Conservation (phyloP, 2,797 vertebrate species). For the Hozukius guyotensis region DNA sequence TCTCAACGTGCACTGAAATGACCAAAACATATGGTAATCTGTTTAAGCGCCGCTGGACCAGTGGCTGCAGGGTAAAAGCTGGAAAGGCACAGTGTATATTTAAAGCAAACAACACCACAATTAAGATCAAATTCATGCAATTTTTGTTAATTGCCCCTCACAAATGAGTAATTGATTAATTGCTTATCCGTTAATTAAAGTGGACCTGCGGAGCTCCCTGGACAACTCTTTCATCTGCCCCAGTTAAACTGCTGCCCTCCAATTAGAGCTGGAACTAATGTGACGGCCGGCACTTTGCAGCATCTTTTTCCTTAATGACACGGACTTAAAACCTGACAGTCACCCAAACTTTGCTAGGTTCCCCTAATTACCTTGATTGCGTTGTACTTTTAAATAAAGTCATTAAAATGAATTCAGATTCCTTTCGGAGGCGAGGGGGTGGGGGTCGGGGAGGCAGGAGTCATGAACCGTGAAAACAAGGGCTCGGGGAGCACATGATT, state of each 20-base stretch:
- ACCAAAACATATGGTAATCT: constrained; percentile 15
- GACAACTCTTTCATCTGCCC: constrained; percentile 38
- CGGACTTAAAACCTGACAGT: constrained; percentile 41
- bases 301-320: constrained; percentile 27
- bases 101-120: constrained; percentile 31
- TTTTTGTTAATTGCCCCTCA: constrained; percentile 49
- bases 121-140: constrained; percentile 39
- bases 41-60: background rate
- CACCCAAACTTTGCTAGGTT: constrained; percentile 44
- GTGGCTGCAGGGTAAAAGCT: background rate
- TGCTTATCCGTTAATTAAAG: constrained; percentile 67
- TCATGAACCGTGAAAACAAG: constrained; percentile 57
- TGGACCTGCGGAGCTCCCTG: constrained; percentile 45
- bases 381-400: constrained; percentile 62
- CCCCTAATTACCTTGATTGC: constrained; percentile 66
- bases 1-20: constrained; percentile 26
- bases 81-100: background rate
- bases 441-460: background rate
- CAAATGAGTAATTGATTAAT: constrained; percentile 73
- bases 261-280: constrained; percentile 60
- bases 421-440: background rate
- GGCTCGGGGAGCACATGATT: constrained; percentile 56
- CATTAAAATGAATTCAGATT: constrained; percentile 27
- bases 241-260: constrained; percentile 53
- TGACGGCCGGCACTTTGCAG: background rate